Conservation (phyloP, 2,888 invertebrate genomes). For the Dolichopus griseipennis region DNA sequence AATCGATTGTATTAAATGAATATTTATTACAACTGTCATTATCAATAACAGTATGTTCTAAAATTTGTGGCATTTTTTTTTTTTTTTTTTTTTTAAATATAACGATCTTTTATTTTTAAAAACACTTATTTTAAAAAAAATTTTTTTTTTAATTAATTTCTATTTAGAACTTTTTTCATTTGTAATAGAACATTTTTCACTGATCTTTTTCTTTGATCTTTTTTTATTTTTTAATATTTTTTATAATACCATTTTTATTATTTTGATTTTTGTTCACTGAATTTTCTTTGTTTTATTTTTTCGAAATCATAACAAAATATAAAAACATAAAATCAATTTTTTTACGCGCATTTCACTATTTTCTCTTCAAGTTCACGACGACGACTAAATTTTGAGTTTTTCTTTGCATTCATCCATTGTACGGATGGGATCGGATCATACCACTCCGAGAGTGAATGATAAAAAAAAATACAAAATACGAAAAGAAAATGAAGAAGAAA, state of each 20-base stretch:
- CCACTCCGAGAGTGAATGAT: too few relatives aligned
- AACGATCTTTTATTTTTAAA: too few relatives aligned
- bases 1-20: slow-evolving; percentile 1
- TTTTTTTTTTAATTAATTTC: background rate
- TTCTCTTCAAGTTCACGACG: slow-evolving; percentile 4
- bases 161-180: background rate
- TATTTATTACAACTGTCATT: background rate
- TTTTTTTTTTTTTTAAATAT: too few relatives aligned
- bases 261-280: background rate
- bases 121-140: background rate
- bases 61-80: background rate
- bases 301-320: background rate
- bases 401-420: background rate
- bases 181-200: background rate
- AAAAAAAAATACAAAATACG: too few relatives aligned
- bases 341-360: slow-evolving; percentile 1
- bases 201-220: background rate
- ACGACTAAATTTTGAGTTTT: background rate
- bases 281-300: background rate
- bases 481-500: background rate
- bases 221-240: background rate
- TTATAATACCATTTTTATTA: background rate
- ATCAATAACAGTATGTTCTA: background rate
- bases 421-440: too few relatives aligned
- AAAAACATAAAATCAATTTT: too few relatives aligned